Evolutionary conservation across 2,888 invertebrate genomes (phyloP).

Genomic region (Amiota mariae): DNA sequence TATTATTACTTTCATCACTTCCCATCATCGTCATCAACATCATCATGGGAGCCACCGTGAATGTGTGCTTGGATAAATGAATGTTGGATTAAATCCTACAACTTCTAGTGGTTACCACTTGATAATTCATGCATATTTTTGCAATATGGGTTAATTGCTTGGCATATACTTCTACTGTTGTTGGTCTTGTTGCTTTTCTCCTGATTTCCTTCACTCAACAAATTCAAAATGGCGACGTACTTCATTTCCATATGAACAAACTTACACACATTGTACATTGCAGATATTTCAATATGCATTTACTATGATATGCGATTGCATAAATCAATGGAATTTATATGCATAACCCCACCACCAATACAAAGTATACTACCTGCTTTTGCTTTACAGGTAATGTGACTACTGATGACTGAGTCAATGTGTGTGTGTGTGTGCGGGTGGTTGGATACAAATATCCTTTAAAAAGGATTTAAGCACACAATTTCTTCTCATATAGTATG

Average conservation of each 20-base stretch:
- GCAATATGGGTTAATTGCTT: constrained; percentile 24
- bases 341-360: not conserved
- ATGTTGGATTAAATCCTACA: not conserved
- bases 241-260: not conserved
- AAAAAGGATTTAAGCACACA: not conserved
- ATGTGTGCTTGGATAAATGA: no score
- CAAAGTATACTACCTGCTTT: not conserved
- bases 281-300: not conserved
- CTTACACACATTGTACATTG: not conserved
- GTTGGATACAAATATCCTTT: not conserved
- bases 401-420: not conserved
- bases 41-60: no score
- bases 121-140: constrained; percentile 11
- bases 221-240: not conserved
- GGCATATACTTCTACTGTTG: not conserved
- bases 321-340: constrained; percentile 26
- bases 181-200: not conserved
- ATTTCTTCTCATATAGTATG: no score
- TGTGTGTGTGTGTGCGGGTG: not conserved
- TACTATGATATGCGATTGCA: constrained; percentile 1
- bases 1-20: not conserved
- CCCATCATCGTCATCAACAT: not conserved
- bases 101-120: not conserved
- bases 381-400: not conserved
- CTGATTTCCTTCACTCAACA: not conserved